Percentiles rank a stretch among this genome's conserved stretches.
Evolutionary conservation across 2,113 vertebrate genomes (phyloP).

Genomic region (Stegastes partitus): DNA sequence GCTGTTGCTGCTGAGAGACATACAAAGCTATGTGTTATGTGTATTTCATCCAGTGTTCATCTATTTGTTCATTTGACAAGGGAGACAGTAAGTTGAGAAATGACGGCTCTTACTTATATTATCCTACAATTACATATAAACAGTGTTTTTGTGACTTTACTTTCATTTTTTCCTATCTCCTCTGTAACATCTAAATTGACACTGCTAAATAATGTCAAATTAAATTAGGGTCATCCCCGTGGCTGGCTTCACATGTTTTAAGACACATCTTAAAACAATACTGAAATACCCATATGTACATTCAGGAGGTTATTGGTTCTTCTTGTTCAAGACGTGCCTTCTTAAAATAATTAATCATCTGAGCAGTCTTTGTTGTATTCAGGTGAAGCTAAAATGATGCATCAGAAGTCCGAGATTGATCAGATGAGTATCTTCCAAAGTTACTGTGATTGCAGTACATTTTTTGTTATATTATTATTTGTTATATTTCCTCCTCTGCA

Average conservation of each 20-base stretch:
- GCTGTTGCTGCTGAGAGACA: constrained; percentile 22
- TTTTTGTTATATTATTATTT: no score
- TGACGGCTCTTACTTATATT: background rate
- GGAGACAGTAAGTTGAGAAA: background rate
- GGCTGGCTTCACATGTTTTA: background rate
- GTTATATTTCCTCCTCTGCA: no score
- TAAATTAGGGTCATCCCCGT: background rate
- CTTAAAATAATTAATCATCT: background rate
- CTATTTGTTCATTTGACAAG: background rate
- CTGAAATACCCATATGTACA: background rate
- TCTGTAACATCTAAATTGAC: background rate
- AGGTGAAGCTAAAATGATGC: background rate
- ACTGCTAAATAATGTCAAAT: background rate
- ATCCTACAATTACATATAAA: background rate
- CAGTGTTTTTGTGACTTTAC: background rate
- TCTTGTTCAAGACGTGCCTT: background rate
- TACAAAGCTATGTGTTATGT: constrained; percentile 4
- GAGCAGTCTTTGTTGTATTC: background rate
- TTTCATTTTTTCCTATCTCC: background rate
- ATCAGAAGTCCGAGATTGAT: background rate
- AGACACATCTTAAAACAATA: background rate
- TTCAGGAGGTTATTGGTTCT: background rate
- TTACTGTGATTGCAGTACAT: no score
- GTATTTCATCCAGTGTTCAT: background rate
- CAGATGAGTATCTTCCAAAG: background rate